Percentiles rank a stretch among this genome's conserved stretches.
Conservation (phyloP, 2,113 vertebrate species). For the Cyanocitta stelleri region DNA sequence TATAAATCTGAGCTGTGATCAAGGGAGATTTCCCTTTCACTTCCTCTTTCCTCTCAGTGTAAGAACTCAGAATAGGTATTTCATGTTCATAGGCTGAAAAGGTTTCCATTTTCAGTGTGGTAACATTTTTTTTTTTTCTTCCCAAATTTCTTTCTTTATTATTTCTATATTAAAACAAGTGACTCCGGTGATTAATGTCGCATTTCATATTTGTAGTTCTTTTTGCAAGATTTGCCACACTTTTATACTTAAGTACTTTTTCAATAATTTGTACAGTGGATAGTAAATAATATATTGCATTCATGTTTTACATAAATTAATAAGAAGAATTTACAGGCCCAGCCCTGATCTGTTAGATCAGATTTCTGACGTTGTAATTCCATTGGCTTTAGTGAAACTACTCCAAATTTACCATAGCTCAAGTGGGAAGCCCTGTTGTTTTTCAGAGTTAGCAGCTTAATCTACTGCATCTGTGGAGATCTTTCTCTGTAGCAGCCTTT, state of each 20-base stretch:
- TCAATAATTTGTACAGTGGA: slow-evolving; percentile 66
- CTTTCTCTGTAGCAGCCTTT: background rate
- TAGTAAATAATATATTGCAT: slow-evolving; percentile 66
- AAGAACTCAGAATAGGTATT: background rate
- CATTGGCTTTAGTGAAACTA: background rate
- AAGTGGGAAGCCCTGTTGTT: background rate
- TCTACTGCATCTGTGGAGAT: background rate
- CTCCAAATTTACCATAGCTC: background rate
- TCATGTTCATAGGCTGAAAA: background rate
- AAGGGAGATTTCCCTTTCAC: background rate
- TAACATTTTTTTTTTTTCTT: background rate
- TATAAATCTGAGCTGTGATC: background rate
- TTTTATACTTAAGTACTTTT: slow-evolving; percentile 53
- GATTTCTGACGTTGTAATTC: background rate
- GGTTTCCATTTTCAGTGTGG: background rate
- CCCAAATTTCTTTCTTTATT: background rate
- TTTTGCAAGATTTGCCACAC: slow-evolving; percentile 31
- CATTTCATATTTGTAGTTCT: slow-evolving; percentile 38
- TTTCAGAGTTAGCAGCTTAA: background rate
- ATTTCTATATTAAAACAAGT: background rate
- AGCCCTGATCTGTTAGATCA: background rate
- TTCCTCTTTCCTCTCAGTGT: background rate
- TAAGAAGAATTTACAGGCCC: background rate
- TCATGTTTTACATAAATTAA: slow-evolving; percentile 32
- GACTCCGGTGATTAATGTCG: slow-evolving; percentile 36